These are phyloP conservation scores for Poecilia gillii DNA, from an alignment of 2,797 vertebrate genomes.

Conservation along the genomic window DNA sequence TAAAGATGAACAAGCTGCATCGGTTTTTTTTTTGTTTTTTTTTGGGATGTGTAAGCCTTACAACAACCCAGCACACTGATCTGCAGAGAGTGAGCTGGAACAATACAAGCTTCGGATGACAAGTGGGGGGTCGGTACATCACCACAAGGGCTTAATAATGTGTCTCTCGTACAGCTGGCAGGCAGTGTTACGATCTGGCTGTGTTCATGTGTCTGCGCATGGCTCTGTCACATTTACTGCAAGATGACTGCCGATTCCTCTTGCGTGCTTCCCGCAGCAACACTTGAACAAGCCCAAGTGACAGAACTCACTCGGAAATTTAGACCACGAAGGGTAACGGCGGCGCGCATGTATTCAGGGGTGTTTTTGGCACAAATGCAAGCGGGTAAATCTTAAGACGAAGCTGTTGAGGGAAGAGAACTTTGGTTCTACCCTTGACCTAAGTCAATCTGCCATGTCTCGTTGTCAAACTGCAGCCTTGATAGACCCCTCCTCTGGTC, in stretches of 20 bases:
- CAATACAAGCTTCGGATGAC: slow-evolving; percentile 41
- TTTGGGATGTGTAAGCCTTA: slow-evolving; percentile 10
- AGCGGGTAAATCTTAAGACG: neutral
- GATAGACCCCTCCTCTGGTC: slow-evolving; percentile 2
- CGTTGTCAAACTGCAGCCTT: slow-evolving; percentile 45
- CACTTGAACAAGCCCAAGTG: slow-evolving; percentile 42
- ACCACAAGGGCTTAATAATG: slow-evolving; percentile 54
- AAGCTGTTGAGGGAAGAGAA: slow-evolving; percentile 34
- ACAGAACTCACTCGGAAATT: slow-evolving; percentile 41
- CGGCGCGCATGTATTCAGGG: neutral
- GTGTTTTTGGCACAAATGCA: neutral
- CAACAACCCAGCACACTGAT: slow-evolving; percentile 37
- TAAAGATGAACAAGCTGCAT: neutral
- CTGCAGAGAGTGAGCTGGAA: slow-evolving; percentile 40
- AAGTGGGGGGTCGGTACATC: slow-evolving; percentile 36
- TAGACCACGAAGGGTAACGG: slow-evolving; percentile 29
- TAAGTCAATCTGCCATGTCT: slow-evolving; percentile 49
- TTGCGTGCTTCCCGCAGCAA: slow-evolving; percentile 45
- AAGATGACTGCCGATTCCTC: slow-evolving; percentile 35
- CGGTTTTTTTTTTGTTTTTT: neutral
- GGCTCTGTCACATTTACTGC: slow-evolving; percentile 45
- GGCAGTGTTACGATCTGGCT: slow-evolving; percentile 23
- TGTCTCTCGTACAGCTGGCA: slow-evolving; percentile 45
- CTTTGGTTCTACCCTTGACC: slow-evolving; percentile 55
- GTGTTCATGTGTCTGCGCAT: slow-evolving; percentile 9